phyloP scores from a whole-genome alignment of 1,140 invertebrate genomes.

The Pseudachorutes palmiensis region DNA sequence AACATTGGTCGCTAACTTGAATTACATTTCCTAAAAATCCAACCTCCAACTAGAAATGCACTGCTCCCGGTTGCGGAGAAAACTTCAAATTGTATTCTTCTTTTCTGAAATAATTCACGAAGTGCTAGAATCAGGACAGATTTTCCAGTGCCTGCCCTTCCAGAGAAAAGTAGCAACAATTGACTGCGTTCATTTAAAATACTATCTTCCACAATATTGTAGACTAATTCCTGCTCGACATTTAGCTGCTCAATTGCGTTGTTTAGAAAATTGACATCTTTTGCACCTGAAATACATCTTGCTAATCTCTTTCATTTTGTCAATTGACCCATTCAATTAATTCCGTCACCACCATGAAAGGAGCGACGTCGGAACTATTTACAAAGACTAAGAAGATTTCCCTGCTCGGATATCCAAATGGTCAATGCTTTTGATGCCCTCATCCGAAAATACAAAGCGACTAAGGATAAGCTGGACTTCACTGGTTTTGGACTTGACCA shows the following conservation, averaged over 20 bases:
- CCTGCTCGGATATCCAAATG: background rate
- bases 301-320: too few relatives aligned
- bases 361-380: too few relatives aligned
- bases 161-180: background rate
- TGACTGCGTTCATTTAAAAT: background rate
- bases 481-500: slow-evolving; percentile 9
- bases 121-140: background rate
- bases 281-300: too few relatives aligned
- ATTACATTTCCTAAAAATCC: background rate
- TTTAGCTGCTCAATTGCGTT: too few relatives aligned
- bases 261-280: too few relatives aligned
- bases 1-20: background rate
- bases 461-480: background rate
- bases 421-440: background rate
- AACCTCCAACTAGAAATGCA: background rate
- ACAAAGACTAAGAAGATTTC: slow-evolving; percentile 1
- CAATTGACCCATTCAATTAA: too few relatives aligned
- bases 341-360: too few relatives aligned
- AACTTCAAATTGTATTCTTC: background rate
- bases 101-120: background rate
- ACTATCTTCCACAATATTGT: background rate
- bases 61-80: background rate
- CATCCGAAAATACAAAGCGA: background rate
- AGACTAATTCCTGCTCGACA: background rate
- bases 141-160: background rate